A percentile compares a stretch with the other conserved stretches of the same genome.
Conservation (phyloP, 2,113 vertebrate species). For the Colinus virginianus region DNA sequence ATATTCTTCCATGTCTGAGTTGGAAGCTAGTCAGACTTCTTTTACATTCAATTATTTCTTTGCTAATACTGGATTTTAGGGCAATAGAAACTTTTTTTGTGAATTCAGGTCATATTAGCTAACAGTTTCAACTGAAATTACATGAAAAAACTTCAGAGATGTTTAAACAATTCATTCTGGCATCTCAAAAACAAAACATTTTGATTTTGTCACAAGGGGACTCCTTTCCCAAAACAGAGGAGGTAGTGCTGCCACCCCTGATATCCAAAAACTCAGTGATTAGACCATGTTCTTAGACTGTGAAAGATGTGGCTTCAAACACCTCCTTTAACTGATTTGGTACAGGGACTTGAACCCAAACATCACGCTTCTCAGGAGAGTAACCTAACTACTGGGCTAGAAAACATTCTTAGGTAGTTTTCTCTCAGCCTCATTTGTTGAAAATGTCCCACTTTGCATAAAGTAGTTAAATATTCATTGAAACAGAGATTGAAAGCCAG, state of each 20-base stretch:
- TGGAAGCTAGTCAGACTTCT: background rate
- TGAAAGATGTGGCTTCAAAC: constrained; percentile 62
- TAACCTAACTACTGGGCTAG: constrained; percentile 44
- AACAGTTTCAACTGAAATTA: constrained; percentile 59
- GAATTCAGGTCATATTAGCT: constrained; percentile 69
- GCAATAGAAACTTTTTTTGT: constrained; percentile 42
- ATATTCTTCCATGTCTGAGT: background rate
- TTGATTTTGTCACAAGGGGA: constrained; percentile 72
- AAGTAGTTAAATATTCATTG: constrained; percentile 70
- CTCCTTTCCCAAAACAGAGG: constrained; percentile 65
- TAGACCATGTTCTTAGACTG: constrained; percentile 38
- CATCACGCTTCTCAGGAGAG: constrained; percentile 55
- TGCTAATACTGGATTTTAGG: constrained; percentile 28
- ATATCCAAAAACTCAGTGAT: constrained; percentile 61
- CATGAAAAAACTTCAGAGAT: constrained; percentile 72
- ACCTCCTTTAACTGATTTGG: constrained; percentile 43
- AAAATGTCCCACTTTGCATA: constrained; percentile 58
- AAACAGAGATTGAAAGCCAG: constrained; percentile 57
- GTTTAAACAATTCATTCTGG: constrained; percentile 68
- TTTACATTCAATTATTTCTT: constrained; percentile 5
- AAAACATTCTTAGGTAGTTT: constrained; percentile 59
- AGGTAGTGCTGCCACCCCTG: constrained; percentile 66
- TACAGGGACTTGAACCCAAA: constrained; percentile 59
- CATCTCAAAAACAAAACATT: constrained; percentile 64
- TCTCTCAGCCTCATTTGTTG: constrained; percentile 44